Percentiles rank a stretch among this genome's conserved stretches.
Conservation (phyloP, 1,140 invertebrate genomes). For the Chionoecetes opilio region DNA sequence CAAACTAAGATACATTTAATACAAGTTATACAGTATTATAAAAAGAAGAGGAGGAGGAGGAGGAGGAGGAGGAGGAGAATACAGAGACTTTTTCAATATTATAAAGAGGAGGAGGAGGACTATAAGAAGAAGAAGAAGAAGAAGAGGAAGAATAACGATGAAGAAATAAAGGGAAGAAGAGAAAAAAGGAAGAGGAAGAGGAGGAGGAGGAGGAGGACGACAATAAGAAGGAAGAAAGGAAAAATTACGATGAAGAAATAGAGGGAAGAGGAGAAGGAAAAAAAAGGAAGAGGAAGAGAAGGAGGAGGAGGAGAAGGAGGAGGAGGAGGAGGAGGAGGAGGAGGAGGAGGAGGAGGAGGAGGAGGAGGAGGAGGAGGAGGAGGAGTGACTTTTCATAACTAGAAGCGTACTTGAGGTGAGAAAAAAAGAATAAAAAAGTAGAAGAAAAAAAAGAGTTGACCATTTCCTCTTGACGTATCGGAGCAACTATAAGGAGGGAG, state of each 20-base stretch:
- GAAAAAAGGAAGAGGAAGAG: not conserved
- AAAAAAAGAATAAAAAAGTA: not conserved
- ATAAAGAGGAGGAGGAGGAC: not conserved
- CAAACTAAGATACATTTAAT: no score
- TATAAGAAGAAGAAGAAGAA: not conserved
- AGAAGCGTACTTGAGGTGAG: not conserved
- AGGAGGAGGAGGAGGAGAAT: not conserved
- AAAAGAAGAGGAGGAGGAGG: no score
- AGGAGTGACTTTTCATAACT: not conserved
- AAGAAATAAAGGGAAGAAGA: not conserved
- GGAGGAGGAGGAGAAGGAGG: not conserved
- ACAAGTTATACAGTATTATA: no score
- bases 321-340: not conserved
- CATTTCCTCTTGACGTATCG: constrained; percentile 1
- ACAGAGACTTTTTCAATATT: not conserved
- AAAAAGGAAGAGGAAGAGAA: not conserved
- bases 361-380: constrained; percentile 6
- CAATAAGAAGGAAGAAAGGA: not conserved
- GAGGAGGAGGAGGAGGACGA: no score
- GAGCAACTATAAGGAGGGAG: not conserved
- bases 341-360: constrained; percentile 32
- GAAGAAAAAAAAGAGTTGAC: not conserved
- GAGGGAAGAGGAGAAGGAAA: not conserved
- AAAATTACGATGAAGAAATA: not conserved
- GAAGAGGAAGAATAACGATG: not conserved